Conservation (phyloP, 2,888 invertebrate genomes). For the Drosophila infuscata region DNA sequence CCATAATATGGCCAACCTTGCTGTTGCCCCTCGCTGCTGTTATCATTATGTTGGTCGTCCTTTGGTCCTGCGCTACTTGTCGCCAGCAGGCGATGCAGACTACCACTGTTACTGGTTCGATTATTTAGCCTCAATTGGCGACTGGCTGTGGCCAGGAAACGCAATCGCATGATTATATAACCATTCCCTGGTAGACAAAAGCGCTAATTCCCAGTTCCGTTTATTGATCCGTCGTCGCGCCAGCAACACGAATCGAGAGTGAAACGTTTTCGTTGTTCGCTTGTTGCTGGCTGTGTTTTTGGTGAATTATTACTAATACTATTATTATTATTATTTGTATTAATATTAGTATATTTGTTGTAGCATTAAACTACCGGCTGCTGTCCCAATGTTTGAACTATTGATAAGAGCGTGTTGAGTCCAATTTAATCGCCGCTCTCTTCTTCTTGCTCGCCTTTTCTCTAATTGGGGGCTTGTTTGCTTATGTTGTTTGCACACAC, state of each 20-base stretch:
- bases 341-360: neutral
- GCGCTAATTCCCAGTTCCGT: slow-evolving; percentile 18
- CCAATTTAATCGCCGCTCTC: slow-evolving; percentile 14
- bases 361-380: slow-evolving; percentile 25
- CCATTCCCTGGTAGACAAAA: neutral
- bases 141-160: slow-evolving; percentile 27
- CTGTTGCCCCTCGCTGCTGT: neutral
- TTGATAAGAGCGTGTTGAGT: slow-evolving; percentile 41
- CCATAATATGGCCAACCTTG: slow-evolving; percentile 10
- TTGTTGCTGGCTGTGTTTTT: slow-evolving; percentile 14
- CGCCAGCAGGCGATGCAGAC: slow-evolving; percentile 26
- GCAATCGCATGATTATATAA: slow-evolving; percentile 49
- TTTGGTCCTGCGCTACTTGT: slow-evolving; percentile 9
- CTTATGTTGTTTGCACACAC: neutral
- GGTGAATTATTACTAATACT: neutral
- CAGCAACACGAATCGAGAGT: slow-evolving; percentile 8
- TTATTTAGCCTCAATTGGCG: slow-evolving; percentile 18
- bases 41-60: neutral
- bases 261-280: slow-evolving; percentile 6
- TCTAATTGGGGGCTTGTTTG: slow-evolving; percentile 8
- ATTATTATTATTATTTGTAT: neutral
- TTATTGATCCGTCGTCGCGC: slow-evolving; percentile 8
- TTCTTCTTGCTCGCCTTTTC: slow-evolving; percentile 3
- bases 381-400: slow-evolving; percentile 27
- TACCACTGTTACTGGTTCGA: neutral